A percentile compares a stretch with the other conserved stretches of the same genome.
Conservation (phyloP, 1,140 invertebrate genomes). For the Odontomachus brunneus region DNA sequence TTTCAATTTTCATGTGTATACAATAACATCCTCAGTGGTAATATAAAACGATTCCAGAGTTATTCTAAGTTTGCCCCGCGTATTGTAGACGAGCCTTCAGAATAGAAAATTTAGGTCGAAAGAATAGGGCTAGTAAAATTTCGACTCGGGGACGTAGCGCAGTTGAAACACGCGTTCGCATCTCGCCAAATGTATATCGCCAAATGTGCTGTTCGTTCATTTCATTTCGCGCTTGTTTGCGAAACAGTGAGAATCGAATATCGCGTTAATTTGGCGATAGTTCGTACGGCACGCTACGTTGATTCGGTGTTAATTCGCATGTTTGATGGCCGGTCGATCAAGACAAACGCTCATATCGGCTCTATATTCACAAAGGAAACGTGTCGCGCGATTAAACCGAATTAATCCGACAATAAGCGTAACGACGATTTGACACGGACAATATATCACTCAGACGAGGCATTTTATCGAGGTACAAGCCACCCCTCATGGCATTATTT, state of each 20-base stretch:
- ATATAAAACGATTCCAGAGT: too few species aligned
- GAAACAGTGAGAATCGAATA: constrained; percentile 6
- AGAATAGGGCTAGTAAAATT: too few species aligned
- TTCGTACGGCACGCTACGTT: not conserved
- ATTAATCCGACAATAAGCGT: constrained; percentile 7
- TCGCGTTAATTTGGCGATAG: not conserved
- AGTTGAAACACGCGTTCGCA: too few species aligned
- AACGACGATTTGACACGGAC: not conserved
- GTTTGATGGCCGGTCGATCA: constrained; percentile 2
- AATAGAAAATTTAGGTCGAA: too few species aligned
- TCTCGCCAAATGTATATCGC: too few species aligned
- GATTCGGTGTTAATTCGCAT: not conserved
- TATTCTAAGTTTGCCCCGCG: too few species aligned
- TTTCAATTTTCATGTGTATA: too few species aligned
- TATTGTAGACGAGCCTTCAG: too few species aligned
- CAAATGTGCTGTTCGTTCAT: not conserved
- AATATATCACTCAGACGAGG: not conserved
- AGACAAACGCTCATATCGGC: not conserved
- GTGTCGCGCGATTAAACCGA: not conserved
- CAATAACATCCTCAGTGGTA: too few species aligned
- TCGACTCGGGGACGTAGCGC: too few species aligned
- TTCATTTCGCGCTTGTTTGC: not conserved
- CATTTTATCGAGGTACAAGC: constrained; percentile 16
- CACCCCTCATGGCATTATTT: constrained; percentile 7
- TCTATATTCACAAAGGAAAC: not conserved